phyloP scores from a whole-genome alignment of 2,888 invertebrate species.

The Schizotus pectinicornis region DNA sequence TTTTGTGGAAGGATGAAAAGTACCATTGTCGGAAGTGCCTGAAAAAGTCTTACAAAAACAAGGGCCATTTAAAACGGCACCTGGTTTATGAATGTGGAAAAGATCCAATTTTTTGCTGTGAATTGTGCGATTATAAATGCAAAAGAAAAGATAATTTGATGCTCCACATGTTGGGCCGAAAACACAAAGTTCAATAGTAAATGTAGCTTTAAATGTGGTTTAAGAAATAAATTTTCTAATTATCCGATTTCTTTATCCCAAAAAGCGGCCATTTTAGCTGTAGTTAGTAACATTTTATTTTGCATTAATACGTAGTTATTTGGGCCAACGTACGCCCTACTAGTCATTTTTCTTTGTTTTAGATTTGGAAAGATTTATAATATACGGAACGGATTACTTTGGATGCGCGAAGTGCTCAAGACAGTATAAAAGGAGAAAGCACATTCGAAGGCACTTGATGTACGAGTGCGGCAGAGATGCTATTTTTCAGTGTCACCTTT shows the following conservation, averaged over 20 bases:
- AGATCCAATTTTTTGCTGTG: slow-evolving; percentile 56
- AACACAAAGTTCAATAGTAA: neutral
- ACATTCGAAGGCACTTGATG: slow-evolving; percentile 66
- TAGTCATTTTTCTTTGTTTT: no score
- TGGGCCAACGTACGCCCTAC: no score
- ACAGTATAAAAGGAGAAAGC: slow-evolving; percentile 14
- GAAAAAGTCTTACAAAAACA: slow-evolving; percentile 15
- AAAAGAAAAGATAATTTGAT: neutral
- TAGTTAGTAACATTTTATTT: no score
- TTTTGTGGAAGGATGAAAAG: neutral
- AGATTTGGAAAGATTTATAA: no score
- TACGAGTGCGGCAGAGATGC: slow-evolving; percentile 60
- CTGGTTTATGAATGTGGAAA: slow-evolving; percentile 58
- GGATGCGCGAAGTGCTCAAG: neutral
- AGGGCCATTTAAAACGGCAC: slow-evolving; percentile 61
- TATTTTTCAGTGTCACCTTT: slow-evolving; percentile 7
- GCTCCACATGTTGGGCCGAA: slow-evolving; percentile 1
- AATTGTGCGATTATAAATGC: neutral
- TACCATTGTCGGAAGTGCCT: slow-evolving; percentile 18
- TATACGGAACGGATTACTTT: no score
- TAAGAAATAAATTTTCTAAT: no score
- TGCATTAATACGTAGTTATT: no score
- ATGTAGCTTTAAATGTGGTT: no score
- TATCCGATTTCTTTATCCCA: no score
- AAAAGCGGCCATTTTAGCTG: no score